Conservation (phyloP, 1,140 invertebrate species). For the Anthonomus grandis region DNA sequence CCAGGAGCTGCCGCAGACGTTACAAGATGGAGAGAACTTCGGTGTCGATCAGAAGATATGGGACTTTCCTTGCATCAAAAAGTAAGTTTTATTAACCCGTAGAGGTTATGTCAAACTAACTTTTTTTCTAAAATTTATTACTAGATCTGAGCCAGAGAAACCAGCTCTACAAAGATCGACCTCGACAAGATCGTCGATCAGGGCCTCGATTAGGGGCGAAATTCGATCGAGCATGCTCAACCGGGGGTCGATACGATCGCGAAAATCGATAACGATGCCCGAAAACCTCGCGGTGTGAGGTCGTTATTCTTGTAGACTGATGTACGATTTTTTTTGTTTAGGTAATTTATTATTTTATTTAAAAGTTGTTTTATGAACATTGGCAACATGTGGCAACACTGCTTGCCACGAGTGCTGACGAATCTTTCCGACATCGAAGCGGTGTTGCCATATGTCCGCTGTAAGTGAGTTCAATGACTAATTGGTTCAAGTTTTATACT, state of each 20-base stretch:
- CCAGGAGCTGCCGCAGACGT: conserved; percentile 76
- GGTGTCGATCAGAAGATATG: conserved; percentile 73
- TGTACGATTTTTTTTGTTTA: too few species aligned
- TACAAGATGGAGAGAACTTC: conserved; percentile 81
- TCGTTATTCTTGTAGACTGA: neutral
- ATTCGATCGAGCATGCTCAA: conserved; percentile 64
- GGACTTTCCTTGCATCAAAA: conserved; percentile 71
- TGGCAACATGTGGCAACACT: too few species aligned
- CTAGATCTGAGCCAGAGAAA: conserved; percentile 35
- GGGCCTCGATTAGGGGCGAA: conserved; percentile 63
- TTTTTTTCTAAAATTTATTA: neutral
- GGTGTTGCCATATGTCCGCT: too few species aligned
- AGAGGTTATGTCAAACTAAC: neutral
- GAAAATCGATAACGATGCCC: conserved; percentile 26
- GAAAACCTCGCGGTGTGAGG: conserved; percentile 19
- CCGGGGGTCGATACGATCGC: conserved; percentile 37
- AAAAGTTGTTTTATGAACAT: too few species aligned
- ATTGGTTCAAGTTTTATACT: too few species aligned
- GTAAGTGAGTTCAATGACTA: too few species aligned
- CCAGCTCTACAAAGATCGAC: conserved; percentile 42
- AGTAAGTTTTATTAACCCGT: conserved; percentile 47
- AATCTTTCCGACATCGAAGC: too few species aligned
- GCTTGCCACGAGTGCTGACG: too few species aligned
- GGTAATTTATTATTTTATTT: too few species aligned
- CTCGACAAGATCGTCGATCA: conserved; percentile 52